Evolutionary conservation across 2,797 vertebrate species (phyloP), one percentile per base, ranked within the genome.

Genomic region (Anguilla anguilla): DNA sequence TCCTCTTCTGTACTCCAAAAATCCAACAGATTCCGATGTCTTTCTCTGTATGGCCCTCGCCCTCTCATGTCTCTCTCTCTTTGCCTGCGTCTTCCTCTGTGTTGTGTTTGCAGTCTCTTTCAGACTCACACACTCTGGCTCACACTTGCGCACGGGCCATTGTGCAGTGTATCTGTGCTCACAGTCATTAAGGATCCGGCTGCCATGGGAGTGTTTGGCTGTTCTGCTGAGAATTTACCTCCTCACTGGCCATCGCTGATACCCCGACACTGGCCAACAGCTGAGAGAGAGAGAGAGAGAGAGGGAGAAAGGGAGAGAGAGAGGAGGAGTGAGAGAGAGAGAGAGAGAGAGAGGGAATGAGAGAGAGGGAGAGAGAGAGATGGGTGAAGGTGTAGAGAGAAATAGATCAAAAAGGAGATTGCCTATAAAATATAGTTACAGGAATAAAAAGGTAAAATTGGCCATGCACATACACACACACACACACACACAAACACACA

Each of bases 151-250:
- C 83, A 77, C 19, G 74, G 31, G 1, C 22, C 61, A 67, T n/a
- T 67, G 61, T 61, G 9, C 69, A 74, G 69, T 3, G 69, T 74
- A 28, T 35, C 35, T 22, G 77, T 51, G 77, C 74, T 19, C 39
- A 39, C 4, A 39, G 74, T 88, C 86, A 89, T 90, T 64, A 87
- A 83, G 39, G 35, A 49, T 7, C 13, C 19, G 31, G 74, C 74
- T 17, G 85, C 51, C 69, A 28, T 57, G 13, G 86, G 77, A 19
- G 6, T 1, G 87, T 92, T 61, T 82, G 83, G 90, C 85, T 84
- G 88, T 90, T 87, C 89, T 89, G 89, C 84, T 81, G 90, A 83
- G 85, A 88, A 89, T 87, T 88, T 91, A 81, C 79, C 31, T 1
- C 0, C 88, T 87, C 91, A 85, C 53, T 15, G 22, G 53, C 15